phyloP scores from a whole-genome alignment of 1,140 invertebrate genomes.

The Drosophila melanica region DNA sequence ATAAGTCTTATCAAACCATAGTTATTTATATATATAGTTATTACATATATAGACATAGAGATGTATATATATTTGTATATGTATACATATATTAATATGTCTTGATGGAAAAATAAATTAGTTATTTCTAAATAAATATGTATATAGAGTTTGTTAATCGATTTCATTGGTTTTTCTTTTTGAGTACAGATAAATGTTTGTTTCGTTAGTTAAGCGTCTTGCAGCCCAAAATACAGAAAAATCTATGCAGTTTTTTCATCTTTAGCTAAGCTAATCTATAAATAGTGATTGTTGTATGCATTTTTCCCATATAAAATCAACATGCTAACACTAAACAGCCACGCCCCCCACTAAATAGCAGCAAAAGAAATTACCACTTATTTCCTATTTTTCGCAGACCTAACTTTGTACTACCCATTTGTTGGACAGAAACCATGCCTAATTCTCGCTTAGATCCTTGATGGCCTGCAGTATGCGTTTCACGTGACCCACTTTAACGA shows the following conservation, averaged over 20 bases:
- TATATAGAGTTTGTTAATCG: conserved; percentile 12
- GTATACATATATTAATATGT: conserved; percentile 1
- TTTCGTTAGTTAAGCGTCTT: conserved; percentile 23
- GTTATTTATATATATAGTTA: conserved; percentile 6
- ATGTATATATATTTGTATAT: neutral
- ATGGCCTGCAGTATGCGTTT: conserved; percentile 97
- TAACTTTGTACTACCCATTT: conserved; percentile 59
- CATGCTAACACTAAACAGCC: conserved; percentile 33
- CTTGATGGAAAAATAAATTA: conserved; percentile 35
- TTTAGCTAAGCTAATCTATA: conserved; percentile 77
- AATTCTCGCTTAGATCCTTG: conserved; percentile 88
- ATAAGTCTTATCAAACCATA: conserved; percentile 30
- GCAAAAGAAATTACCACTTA: conserved; percentile 31
- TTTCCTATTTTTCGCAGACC: too few relatives aligned
- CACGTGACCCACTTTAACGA: conserved; percentile 96
- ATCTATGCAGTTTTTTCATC: conserved; percentile 3
- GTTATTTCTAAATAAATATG: conserved; percentile 29
- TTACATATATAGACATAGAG: too few relatives aligned
- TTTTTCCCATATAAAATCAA: conserved; percentile 48
- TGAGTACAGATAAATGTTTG: conserved; percentile 26
- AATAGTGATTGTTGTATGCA: conserved; percentile 83
- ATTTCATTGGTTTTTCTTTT: conserved; percentile 10
- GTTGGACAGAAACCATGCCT: conserved; percentile 47
- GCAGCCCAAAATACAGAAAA: conserved; percentile 12
- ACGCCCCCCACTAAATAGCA: conserved; percentile 11